These are phyloP conservation scores for Myripristis murdjan DNA, from an alignment of 2,797 vertebrate genomes.

Conservation along the genomic window DNA sequence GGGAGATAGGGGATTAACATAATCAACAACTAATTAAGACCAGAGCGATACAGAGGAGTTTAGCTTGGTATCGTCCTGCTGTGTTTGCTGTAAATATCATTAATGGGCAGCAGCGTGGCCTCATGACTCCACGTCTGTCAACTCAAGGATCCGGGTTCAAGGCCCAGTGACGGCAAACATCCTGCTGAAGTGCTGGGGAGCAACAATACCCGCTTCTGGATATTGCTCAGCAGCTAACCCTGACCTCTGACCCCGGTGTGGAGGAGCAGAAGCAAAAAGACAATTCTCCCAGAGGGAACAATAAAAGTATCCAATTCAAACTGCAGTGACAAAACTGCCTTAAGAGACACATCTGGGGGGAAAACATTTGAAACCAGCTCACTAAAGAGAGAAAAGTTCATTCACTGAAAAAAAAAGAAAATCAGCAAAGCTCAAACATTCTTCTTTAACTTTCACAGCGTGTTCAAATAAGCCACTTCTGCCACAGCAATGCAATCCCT, in stretches of 20 bases:
- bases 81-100: slow-evolving; percentile 11
- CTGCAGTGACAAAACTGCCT: neutral
- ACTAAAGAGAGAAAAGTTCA: too few relatives aligned
- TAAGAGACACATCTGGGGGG: neutral
- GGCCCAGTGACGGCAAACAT: too few relatives aligned
- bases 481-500: too few relatives aligned
- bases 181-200: neutral
- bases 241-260: neutral
- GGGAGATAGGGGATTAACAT: slow-evolving; percentile 14
- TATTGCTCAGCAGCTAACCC: too few relatives aligned
- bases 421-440: too few relatives aligned
- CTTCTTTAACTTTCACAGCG: too few relatives aligned
- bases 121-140: slow-evolving; percentile 8
- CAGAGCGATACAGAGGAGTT: neutral
- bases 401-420: too few relatives aligned
- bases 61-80: too few relatives aligned
- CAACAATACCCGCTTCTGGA: too few relatives aligned
- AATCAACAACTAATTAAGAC: slow-evolving; percentile 28
- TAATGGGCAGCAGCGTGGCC: neutral
- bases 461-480: too few relatives aligned
- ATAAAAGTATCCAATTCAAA: neutral
- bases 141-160: too few relatives aligned
- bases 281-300: neutral
- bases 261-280: neutral
- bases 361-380: neutral